Evolutionary conservation across 2,888 invertebrate genomes (phyloP), one percentile per base, ranked within the genome.

Genomic region (Formica aserva): DNA sequence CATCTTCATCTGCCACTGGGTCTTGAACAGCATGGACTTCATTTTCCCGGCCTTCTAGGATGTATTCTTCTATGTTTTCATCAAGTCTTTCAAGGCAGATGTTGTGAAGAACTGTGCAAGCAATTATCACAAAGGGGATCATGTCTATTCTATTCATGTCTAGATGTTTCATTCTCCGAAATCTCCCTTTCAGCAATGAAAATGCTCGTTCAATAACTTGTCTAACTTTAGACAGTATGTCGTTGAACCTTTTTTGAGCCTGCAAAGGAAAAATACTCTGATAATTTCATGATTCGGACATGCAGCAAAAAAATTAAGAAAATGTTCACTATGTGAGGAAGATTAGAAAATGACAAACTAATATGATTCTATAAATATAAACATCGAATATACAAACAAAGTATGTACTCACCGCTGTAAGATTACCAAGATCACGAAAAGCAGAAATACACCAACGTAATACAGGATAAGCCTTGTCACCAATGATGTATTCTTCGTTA

Each of bases 71-170:
- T 18, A 62, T 29, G 26, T 32, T 4, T 29, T 62, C 62, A 62
- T 62, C 62, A 29, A 62, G 13, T 8, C 29, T 15, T 62, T 29
- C 15, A 4, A 62, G 18, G 0, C 62, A 62, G 18, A 62, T 62
- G 8, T 62, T 62, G 22, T 66, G 66, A 66, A 66, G 22, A 26
- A 66, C 66, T 57, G 57, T 57, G 22, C 38, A 26, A 22, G 66
- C 66, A 41, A 41, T 41, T 22, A 66, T 22, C 3, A 66, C 13
- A 22, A 66, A 66, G 6, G 13, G 6, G 8, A 66, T 66, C 41
- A 66, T 32, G 41, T 41, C 66, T 6, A 38, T 11, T 6, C 65
- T 3, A 65, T 29, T 29, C 38, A 65, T 65, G 15, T 65, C 65
- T 29, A 65, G 13, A 38, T 29, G n/a, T 38, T 65, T 65, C 1